A percentile compares a stretch with the other conserved stretches of the same genome.
Evolutionary conservation across 2,888 invertebrate genomes (phyloP).

Genomic region (Eulithis testata): DNA sequence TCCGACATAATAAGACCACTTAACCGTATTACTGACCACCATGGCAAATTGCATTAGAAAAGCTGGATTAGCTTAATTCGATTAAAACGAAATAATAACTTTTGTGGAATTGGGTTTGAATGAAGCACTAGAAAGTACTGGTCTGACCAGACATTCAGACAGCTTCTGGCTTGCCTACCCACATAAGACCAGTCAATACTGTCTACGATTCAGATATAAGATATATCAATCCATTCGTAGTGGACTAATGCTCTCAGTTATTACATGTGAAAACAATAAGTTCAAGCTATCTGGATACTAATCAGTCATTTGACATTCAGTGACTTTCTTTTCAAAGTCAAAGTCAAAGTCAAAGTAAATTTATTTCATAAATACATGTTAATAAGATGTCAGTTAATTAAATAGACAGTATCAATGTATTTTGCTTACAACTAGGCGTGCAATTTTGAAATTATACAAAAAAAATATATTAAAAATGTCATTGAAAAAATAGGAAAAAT

Average conservation of each 20-base stretch:
- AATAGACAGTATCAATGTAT: too few species aligned
- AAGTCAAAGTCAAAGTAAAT: too few species aligned
- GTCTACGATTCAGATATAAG: too few species aligned
- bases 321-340: conserved; percentile 6
- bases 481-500: too few species aligned
- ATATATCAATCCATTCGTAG: too few species aligned
- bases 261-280: neutral
- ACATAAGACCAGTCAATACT: neutral
- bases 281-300: neutral
- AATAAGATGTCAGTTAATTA: too few species aligned
- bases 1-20: conserved; percentile 54
- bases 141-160: conserved; percentile 3
- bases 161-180: neutral
- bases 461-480: too few species aligned
- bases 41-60: conserved; percentile 51
- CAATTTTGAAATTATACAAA: too few species aligned
- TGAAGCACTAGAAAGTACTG: conserved; percentile 22
- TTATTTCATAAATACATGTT: too few species aligned
- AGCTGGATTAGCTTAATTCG: conserved; percentile 39
- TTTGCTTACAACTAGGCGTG: too few species aligned
- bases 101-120: conserved; percentile 23
- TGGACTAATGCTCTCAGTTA: neutral
- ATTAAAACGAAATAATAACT: conserved; percentile 32
- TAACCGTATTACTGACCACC: conserved; percentile 51
- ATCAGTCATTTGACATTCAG: conserved; percentile 10